Evolutionary conservation across 2,888 invertebrate species (phyloP).

Genomic region (Drosophila mulleri): DNA sequence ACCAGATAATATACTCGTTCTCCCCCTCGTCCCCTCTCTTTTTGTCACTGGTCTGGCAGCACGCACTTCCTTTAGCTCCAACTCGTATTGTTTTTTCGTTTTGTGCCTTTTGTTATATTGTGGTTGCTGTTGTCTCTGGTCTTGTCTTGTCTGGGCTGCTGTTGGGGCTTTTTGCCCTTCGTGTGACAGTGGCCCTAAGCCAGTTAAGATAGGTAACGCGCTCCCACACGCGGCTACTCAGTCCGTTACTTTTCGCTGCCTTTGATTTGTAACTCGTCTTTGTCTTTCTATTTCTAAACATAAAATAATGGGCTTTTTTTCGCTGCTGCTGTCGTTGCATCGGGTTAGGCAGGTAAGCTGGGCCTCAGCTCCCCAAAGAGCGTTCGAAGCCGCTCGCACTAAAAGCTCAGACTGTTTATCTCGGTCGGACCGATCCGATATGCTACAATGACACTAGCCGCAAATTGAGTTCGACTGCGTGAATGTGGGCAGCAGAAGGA

Average conservation of each 20-base stretch:
- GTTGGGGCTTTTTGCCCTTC: slow-evolving; percentile 10
- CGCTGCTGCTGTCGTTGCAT: neutral
- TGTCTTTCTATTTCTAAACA: slow-evolving; percentile 9
- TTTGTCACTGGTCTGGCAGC: neutral
- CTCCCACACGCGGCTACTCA: neutral
- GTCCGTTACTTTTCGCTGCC: neutral
- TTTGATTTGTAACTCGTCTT: slow-evolving; percentile 17
- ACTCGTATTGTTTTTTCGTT: slow-evolving; percentile 16
- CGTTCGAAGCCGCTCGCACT: neutral
- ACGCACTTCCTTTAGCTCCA: slow-evolving; percentile 9
- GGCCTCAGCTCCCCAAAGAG: neutral
- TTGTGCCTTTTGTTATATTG: slow-evolving; percentile 8
- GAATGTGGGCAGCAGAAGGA: neutral
- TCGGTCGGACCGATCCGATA: neutral
- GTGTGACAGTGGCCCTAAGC: slow-evolving; percentile 52
- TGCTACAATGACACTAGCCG: neutral
- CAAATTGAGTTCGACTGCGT: neutral
- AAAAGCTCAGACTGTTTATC: slow-evolving; percentile 1
- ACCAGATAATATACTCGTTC: neutral
- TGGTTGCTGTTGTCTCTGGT: neutral
- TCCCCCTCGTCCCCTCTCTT: neutral
- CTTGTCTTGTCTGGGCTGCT: slow-evolving; percentile 2
- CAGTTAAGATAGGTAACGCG: slow-evolving; percentile 40
- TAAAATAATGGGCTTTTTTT: slow-evolving; percentile 13
- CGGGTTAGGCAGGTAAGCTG: slow-evolving; percentile 2